Conservation (phyloP, 2,797 vertebrate genomes). For the Propithecus perrieri region DNA sequence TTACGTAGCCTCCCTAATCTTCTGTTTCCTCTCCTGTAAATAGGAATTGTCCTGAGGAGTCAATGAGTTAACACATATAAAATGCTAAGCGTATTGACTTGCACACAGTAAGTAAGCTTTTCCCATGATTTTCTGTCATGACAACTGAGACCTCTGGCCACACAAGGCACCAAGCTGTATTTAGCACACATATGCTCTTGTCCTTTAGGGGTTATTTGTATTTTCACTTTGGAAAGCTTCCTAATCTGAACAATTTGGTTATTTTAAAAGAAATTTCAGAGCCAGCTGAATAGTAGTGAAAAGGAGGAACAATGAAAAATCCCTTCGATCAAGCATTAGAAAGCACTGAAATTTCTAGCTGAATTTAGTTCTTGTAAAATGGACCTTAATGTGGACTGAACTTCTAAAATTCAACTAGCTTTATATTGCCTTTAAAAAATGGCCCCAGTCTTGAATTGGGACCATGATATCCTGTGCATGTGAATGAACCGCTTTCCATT, state of each 20-base stretch:
- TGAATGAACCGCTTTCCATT: background rate
- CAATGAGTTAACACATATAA: background rate
- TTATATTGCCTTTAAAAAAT: background rate
- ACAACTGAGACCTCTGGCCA: background rate
- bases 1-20: background rate
- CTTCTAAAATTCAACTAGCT: background rate
- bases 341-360: background rate
- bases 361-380: background rate
- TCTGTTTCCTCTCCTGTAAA: background rate
- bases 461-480: background rate
- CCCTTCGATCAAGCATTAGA: background rate
- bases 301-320: background rate
- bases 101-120: background rate
- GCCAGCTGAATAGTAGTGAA: background rate
- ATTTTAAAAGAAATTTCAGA: constrained; percentile 4
- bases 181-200: background rate
- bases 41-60: background rate
- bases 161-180: background rate
- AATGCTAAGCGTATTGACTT: background rate
- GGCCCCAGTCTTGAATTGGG: background rate
- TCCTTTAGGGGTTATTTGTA: background rate
- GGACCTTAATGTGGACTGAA: background rate
- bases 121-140: background rate
- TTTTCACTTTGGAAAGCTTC: background rate
- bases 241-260: background rate